Conservation (phyloP, 2,113 vertebrate genomes). For the Syngnathoides biaculeatus region DNA sequence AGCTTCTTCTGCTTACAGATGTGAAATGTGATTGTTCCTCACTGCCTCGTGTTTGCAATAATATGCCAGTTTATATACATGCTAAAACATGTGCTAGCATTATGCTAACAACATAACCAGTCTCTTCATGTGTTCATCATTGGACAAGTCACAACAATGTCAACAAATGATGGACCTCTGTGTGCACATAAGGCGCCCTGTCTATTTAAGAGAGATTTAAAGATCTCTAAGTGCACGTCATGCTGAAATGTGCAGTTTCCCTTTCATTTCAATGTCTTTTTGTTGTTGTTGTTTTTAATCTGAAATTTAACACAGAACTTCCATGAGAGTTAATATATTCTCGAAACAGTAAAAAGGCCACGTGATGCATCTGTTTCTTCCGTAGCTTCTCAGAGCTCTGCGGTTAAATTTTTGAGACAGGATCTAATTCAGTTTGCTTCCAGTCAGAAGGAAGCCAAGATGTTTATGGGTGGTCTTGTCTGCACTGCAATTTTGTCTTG, state of each 20-base stretch:
- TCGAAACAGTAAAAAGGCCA: constrained; percentile 21
- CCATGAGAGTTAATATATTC: constrained; percentile 23
- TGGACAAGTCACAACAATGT: too few species aligned
- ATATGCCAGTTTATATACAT: too few species aligned
- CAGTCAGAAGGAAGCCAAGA: constrained; percentile 44
- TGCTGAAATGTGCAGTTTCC: neutral
- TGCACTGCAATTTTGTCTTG: constrained; percentile 53
- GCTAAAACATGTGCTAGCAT: too few species aligned
- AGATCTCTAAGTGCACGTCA: too few species aligned
- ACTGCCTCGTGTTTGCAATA: too few species aligned
- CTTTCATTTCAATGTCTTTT: neutral
- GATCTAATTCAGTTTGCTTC: constrained; percentile 50
- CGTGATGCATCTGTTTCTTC: constrained; percentile 50
- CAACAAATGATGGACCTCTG: too few species aligned
- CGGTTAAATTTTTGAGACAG: constrained; percentile 28
- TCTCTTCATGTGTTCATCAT: too few species aligned
- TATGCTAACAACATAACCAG: too few species aligned
- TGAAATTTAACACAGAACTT: constrained; percentile 26
- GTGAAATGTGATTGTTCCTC: too few species aligned
- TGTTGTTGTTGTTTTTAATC: neutral
- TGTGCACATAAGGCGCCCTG: too few species aligned
- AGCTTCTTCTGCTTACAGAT: too few species aligned
- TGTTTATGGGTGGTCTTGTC: constrained; percentile 54
- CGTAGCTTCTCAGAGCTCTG: constrained; percentile 52
- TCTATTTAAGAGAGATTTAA: too few species aligned